Base-by-base conservation (phyloP, 2,888 invertebrate genomes). In the Agrotis puta region DNA sequence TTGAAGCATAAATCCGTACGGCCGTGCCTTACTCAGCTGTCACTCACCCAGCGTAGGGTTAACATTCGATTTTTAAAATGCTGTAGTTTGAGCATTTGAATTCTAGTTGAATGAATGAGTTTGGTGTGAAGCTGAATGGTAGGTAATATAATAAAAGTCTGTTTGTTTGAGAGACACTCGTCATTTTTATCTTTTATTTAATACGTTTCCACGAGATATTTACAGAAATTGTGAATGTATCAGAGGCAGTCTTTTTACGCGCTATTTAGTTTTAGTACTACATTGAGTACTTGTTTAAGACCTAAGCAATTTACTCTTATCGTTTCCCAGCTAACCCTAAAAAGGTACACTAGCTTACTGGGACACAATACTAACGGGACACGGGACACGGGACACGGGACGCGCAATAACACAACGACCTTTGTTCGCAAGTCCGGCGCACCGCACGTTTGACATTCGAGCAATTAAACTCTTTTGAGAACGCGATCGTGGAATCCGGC, bases 401-500 rank as follows among this genome's bases (percentile, higher is more conserved):
- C 74, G 68, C 75, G 84, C 76, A 86, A 87, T 84, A 86, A 87
- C 85, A 85, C 70, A 63, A 74, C 79, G 77, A 87, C 86, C 89
- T 89, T 89, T 91, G 87, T 87, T 83, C 84, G 61, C 58, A 72
- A 74, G 77, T 79, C 80, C 81, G 76, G 74, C 70, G 64, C 72
- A 73, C 77, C 65, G 67, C 74, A 59, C 85, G 82, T 89, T 88
- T 87, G 88, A 85, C 87, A 86, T 88, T 83, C 86, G 87, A 68
- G 81, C 91, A 91, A 91, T 92, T 91, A 90, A 88, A 87, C 85
- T 88, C 87, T 86, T 88, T 85, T 83, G 77, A 85, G 76, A 70
- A 79, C 64, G 50, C 76, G 84, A 86, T 71, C 75, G 79, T 72
- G 68, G 74, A 73, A 75, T 74, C 54, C 67, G 58, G 67, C 79